Percentiles rank a stretch among this genome's conserved stretches.
Conservation (phyloP, 2,113 vertebrate genomes). For the Macaca mulatta region DNA sequence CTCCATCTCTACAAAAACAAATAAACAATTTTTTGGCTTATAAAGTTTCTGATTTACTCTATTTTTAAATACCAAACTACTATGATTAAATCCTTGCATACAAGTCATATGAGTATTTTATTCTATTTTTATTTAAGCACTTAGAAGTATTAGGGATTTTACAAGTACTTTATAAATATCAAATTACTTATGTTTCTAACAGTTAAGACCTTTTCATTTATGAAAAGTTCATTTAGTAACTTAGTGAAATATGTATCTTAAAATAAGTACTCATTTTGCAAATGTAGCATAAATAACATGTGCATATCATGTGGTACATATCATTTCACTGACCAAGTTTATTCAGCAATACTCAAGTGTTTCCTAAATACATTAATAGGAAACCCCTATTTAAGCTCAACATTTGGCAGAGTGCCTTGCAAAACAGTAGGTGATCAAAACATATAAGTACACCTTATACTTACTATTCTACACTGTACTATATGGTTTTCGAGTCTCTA, state of each 20-base stretch:
- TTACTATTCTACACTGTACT: not conserved
- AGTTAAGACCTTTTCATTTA: slow-evolving; percentile 38
- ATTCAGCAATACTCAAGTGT: not conserved
- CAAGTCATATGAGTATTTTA: slow-evolving; percentile 26
- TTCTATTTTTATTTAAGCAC: slow-evolving; percentile 21
- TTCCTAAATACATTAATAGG: slow-evolving; percentile 38
- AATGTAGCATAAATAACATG: not conserved
- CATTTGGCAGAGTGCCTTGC: slow-evolving; percentile 13
- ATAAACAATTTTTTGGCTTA: not conserved
- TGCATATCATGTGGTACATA: not conserved
- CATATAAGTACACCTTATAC: not conserved
- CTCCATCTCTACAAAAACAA: no score
- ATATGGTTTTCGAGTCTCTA: not conserved
- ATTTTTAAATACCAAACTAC: slow-evolving; percentile 37
- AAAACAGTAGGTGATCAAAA: slow-evolving; percentile 8
- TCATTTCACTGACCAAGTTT: slow-evolving; percentile 1
- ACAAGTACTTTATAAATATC: slow-evolving; percentile 39
- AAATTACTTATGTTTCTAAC: not conserved
- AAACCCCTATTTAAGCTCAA: not conserved
- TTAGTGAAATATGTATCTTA: slow-evolving; percentile 32
- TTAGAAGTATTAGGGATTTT: slow-evolving; percentile 9
- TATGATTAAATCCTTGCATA: slow-evolving; percentile 31
- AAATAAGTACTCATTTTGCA: slow-evolving; percentile 21
- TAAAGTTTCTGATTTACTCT: not conserved
- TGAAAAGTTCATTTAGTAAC: slow-evolving; percentile 8